phyloP scores from a whole-genome alignment of 1,140 invertebrate genomes.

The Wasmannia auropunctata region DNA sequence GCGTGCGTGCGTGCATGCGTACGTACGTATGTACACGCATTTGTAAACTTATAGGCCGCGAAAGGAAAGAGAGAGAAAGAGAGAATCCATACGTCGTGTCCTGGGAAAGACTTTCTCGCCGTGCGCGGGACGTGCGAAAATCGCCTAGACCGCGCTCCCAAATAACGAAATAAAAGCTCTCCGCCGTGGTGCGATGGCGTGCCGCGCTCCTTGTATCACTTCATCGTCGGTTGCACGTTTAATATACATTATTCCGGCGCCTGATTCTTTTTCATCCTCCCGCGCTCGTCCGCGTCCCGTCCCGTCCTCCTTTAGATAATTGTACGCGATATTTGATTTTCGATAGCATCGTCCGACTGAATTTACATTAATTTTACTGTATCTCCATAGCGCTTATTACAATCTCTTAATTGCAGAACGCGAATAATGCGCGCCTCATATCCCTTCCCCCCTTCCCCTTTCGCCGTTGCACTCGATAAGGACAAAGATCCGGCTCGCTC shows the following conservation, averaged over 20 bases:
- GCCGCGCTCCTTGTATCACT: conserved; percentile 22
- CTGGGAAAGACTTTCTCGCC: conserved; percentile 60
- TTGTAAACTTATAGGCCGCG: conserved; percentile 18
- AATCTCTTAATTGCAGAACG: not conserved
- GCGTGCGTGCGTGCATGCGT: conserved; percentile 9
- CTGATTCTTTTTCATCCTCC: not conserved
- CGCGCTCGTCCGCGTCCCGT: not conserved
- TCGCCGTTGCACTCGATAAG: not conserved
- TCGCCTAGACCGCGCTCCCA: conserved; percentile 29
- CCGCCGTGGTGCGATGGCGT: not conserved
- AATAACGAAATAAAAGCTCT: conserved; percentile 43
- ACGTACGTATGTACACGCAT: not conserved
- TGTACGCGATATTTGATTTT: conserved; percentile 8
- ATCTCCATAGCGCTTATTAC: not conserved
- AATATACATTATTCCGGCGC: conserved; percentile 32
- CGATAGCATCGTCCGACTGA: not conserved
- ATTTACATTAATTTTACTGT: not conserved
- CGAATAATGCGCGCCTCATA: not conserved
- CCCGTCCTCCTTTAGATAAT: not conserved
- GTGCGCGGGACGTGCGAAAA: conserved; percentile 53
- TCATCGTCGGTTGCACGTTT: conserved; percentile 39
- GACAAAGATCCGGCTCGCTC: not conserved
- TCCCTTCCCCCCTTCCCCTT: no score
- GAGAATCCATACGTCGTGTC: conserved; percentile 16
- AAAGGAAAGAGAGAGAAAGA: conserved; percentile 38